These are phyloP conservation scores for Macroglossus sobrinus DNA, from an alignment of 2,113 vertebrate species.

Conservation along the genomic window DNA sequence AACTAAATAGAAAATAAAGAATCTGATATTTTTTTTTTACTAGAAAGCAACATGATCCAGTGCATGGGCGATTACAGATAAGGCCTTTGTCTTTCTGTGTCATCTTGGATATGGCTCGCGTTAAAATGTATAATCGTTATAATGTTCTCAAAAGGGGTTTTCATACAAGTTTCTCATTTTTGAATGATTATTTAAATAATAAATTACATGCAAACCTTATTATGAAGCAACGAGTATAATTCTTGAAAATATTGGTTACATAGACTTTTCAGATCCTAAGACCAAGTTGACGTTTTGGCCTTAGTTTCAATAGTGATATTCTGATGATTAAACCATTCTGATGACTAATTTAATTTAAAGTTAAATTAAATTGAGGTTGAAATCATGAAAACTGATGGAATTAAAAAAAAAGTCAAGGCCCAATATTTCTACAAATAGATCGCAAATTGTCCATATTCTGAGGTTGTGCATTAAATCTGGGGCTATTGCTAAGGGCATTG, in stretches of 20 bases:
- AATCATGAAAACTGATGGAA: slow-evolving; percentile 8
- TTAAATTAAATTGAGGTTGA: neutral
- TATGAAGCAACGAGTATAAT: neutral
- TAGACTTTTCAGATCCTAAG: neutral
- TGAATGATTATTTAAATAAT: neutral
- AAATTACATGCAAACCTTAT: neutral
- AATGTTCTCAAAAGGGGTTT: neutral
- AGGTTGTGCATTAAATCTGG: neutral
- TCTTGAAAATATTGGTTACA: slow-evolving; percentile 12
- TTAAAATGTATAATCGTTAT: neutral
- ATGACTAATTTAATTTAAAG: neutral
- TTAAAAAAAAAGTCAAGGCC: neutral
- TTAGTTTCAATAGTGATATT: neutral
- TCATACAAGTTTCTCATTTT: neutral
- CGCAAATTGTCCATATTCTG: neutral
- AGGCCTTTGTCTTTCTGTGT: neutral
- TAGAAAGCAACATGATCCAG: neutral
- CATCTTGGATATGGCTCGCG: neutral
- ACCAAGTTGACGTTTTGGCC: neutral
- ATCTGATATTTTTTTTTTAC: neutral
- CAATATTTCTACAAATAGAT: neutral
- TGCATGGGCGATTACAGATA: neutral
- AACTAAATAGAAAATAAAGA: neutral
- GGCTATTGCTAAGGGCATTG: neutral
- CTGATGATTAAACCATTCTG: neutral